Evolutionary conservation across 2,797 vertebrate species (phyloP).

Genomic region (Steatocranus sp.): DNA sequence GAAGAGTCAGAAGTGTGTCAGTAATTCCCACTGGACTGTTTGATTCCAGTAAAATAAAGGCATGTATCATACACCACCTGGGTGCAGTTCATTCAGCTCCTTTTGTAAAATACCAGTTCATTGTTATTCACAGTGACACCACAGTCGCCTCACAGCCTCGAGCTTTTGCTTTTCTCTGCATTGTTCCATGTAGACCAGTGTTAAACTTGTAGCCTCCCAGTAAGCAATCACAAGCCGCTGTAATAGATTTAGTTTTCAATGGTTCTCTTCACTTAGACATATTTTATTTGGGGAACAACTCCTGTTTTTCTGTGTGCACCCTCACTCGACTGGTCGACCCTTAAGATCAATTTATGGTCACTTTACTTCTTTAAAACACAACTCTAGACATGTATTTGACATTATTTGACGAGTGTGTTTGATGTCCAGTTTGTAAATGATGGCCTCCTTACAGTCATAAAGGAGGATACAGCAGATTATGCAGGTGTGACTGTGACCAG

Average conservation of each 20-base stretch:
- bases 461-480: background rate
- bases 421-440: rapidly evolving
- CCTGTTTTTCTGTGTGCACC: background rate
- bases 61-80: background rate
- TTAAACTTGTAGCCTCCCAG: conserved; percentile 47
- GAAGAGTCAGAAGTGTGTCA: background rate
- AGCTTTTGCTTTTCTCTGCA: conserved; percentile 27
- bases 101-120: conserved; percentile 16
- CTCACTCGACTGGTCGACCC: background rate
- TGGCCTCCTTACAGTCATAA: background rate
- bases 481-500: background rate
- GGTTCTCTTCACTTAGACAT: background rate
- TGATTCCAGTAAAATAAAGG: conserved; percentile 34
- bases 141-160: conserved; percentile 26
- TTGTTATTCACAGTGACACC: conserved; percentile 5
- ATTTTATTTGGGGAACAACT: background rate
- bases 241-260: background rate
- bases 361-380: background rate
- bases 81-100: background rate
- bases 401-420: background rate
- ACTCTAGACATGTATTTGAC: rapidly evolving
- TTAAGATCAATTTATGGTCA: background rate
- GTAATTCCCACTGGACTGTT: background rate
- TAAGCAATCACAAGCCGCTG: conserved; percentile 36
- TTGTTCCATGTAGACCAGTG: conserved; percentile 31